Evolutionary conservation across 1,140 invertebrate genomes (phyloP), one percentile per base, ranked within the genome.

Genomic region (Ips nitidus): DNA sequence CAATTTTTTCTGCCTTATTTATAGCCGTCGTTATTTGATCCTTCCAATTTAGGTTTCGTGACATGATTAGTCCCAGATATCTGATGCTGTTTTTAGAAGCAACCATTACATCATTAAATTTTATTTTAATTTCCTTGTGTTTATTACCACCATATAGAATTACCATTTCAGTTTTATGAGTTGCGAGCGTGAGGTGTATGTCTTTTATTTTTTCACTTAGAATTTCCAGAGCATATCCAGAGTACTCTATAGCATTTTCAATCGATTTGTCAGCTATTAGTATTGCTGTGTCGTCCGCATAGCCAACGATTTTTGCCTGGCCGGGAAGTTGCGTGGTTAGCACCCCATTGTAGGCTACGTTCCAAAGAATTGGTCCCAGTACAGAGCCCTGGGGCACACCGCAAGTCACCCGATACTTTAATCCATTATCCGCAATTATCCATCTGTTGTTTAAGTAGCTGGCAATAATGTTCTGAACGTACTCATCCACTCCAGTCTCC

Each of bases 111-210:
- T 41, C 38, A 1, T 52, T 4, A 4, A 61, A 4, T 43, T 61
- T n/a, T 41, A 64, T 52, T 4, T 5, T 40, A 6, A 53, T n/a
- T 41, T 40, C 7, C 22, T 42, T 5, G 4, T n/a, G 5, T 2
- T 53, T 3, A 1, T 53, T 40, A 3, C 47, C 39, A 37, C 61
- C 36, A 7, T 39, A 36, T 8, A 52, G 4, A 4, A 53, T 53
- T 2, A 64, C n/a, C 4, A 37, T 3, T 37, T 47, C 58, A 4
- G 68, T 56, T 36, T 71, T 71, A 39, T 66, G 41, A 2, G 63
- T 42, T 4, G 69, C 69, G 5, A 71, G 2, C 2, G 58, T 45
- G 4, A 71, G 56, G 36, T 42, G 5, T 39, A 43, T 2, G 8
- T 37, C 38, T 39, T 5, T 39, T 57, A 71, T 71, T 55, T 63